These are phyloP conservation scores for Syngnathus floridae DNA, from an alignment of 2,113 vertebrate species.

Conservation along the genomic window DNA sequence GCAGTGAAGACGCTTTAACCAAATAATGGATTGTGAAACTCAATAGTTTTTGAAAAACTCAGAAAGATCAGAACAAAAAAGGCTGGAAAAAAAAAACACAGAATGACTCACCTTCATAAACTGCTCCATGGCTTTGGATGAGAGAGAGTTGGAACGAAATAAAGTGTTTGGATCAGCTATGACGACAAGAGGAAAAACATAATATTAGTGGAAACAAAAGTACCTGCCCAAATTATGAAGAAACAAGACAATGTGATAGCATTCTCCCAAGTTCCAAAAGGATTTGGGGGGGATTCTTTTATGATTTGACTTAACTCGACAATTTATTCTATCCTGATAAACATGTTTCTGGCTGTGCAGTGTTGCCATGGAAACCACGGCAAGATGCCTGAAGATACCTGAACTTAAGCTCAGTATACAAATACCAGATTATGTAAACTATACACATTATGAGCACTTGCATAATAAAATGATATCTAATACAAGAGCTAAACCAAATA, in stretches of 20 bases:
- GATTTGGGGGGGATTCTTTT: not conserved
- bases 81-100: not conserved
- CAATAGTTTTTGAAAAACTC: not conserved
- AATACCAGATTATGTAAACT: constrained; percentile 44
- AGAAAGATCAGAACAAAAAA: not conserved
- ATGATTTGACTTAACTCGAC: constrained; percentile 1
- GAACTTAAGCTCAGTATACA: constrained; percentile 47
- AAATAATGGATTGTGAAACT: not conserved
- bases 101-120: constrained; percentile 81
- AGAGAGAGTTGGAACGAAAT: constrained; percentile 86
- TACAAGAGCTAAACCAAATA: not conserved
- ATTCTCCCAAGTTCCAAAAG: not conserved
- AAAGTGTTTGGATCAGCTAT: constrained; percentile 89
- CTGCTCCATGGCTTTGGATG: constrained; percentile 89
- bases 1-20: too few relatives aligned
- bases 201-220: not conserved
- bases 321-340: constrained; percentile 42
- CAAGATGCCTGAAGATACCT: constrained; percentile 61
- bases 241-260: not conserved
- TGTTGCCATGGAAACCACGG: constrained; percentile 73
- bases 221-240: not conserved
- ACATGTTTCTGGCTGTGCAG: constrained; percentile 50
- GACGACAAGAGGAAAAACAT: constrained; percentile 25
- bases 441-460: not conserved
- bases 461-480: not conserved